Evolutionary conservation across 1,140 invertebrate genomes (phyloP).

Genomic region (Phocides pigmalion): DNA sequence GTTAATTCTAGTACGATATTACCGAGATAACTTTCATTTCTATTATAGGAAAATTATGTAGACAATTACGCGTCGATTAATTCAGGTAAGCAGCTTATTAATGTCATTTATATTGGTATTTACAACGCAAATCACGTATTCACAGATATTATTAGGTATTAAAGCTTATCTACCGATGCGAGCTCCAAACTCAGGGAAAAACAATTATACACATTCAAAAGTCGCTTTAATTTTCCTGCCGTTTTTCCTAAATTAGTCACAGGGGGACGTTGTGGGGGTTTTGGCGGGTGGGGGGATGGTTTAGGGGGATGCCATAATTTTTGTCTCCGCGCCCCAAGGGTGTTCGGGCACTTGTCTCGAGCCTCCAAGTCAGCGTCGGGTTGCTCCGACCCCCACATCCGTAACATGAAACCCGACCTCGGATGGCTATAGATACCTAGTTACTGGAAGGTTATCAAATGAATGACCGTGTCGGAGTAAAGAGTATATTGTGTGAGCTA

Average conservation of each 20-base stretch:
- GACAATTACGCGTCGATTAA: no score
- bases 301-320: conserved; percentile 47
- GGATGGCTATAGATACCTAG: not conserved
- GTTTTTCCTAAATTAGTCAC: conserved; percentile 50
- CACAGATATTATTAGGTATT: conserved; percentile 1
- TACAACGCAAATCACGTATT: not conserved
- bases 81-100: no score
- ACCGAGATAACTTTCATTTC: no score
- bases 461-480: conserved; percentile 26
- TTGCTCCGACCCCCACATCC: conserved; percentile 29
- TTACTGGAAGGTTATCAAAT: conserved; percentile 24
- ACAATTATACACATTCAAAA: conserved; percentile 26
- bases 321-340: conserved; percentile 47
- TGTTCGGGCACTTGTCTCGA: conserved; percentile 29
- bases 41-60: no score
- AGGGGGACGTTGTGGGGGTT: conserved; percentile 11
- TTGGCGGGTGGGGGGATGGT: conserved; percentile 17
- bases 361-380: conserved; percentile 7
- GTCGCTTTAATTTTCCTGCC: conserved; percentile 24
- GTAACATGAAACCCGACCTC: conserved; percentile 31
- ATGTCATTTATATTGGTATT: no score
- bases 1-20: no score
- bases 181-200: not conserved
- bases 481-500: conserved; percentile 24
- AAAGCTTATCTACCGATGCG: not conserved